Evolutionary conservation across 2,888 invertebrate species (phyloP), one percentile per base, ranked within the genome.

Genomic region (Biston betularia): DNA sequence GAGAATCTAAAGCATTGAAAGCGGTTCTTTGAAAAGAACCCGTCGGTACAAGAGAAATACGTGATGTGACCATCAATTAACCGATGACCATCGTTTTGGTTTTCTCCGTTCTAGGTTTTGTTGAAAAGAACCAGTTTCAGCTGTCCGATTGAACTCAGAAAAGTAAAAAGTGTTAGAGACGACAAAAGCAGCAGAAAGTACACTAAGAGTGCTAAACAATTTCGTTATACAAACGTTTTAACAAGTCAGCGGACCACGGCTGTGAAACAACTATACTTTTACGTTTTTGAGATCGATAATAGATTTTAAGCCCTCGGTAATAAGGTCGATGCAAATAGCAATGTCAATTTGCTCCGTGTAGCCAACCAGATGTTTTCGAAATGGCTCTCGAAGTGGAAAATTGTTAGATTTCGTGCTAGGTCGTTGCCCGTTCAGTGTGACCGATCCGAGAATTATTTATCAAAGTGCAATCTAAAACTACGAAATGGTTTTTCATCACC

Each of bases 361-460:
- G 77, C 78, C 74, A 66, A 80, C 79, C 88, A 89, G 87, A 85
- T 88, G 88, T 89, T 90, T 89, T 87, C 83, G 84, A 89, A 89
- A 89, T 86, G 83, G 77, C 79, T 80, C 79, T 79, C 78, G 78
- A 77, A 85, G 86, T 90, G 88, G 89, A 91, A 92, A 92, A 91
- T 91, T 85, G 86, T 83, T 81, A 82, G 84, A 88, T 89, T 89
- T 90, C 84, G 84, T 85, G 81, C 82, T 80, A 80, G 88, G 86
- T 90, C 89, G 85, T 79, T 85, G 89, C 76, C 89, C 89, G 82
- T 81, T 84, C 78, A 65, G 79, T 86, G 84, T 88, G 84, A 88
- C 89, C 83, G 88, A 89, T 89, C 83, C 78, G 79, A 80, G 78
- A 76, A 58, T 58, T 80, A 80, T 75, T 58, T 80, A 80, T 75